Evolutionary conservation across 1,140 invertebrate species (phyloP).

Genomic region (Centruroides sculpturatus): DNA sequence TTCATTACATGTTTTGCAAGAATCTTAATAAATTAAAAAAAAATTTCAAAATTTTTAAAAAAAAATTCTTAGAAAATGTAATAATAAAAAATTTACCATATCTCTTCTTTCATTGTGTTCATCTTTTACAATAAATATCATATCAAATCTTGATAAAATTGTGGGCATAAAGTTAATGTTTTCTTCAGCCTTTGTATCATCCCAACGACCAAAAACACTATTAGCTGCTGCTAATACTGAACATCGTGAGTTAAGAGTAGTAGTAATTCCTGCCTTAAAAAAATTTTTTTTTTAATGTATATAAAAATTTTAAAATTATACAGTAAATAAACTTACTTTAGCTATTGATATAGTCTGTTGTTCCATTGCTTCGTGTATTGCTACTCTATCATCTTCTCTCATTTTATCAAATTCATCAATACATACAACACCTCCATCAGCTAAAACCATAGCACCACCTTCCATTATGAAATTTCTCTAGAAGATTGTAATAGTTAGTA

Average conservation of each 20-base stretch:
- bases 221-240: slow-evolving; percentile 97
- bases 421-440: slow-evolving; percentile 97
- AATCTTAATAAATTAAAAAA: slow-evolving; percentile 35
- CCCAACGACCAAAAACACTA: slow-evolving; percentile 96
- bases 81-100: slow-evolving; percentile 40
- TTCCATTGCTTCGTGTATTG: slow-evolving; percentile 99
- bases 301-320: neutral
- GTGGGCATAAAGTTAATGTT: slow-evolving; percentile 99
- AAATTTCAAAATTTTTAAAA: no score
- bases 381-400: slow-evolving; percentile 96
- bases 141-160: slow-evolving; percentile 98
- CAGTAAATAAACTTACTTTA: slow-evolving; percentile 45
- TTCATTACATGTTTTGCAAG: slow-evolving; percentile 94
- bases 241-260: slow-evolving; percentile 94
- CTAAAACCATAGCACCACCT: slow-evolving; percentile 98
- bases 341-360: slow-evolving; percentile 99
- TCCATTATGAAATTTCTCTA: slow-evolving; percentile 98
- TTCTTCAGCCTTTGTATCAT: slow-evolving; percentile 93
- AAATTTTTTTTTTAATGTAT: neutral
- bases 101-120: slow-evolving; percentile 80
- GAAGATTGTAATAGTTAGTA: slow-evolving; percentile 4
- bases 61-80: no score
- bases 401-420: slow-evolving; percentile 99
- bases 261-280: slow-evolving; percentile 85
- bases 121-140: slow-evolving; percentile 99